Conservation (phyloP, 2,888 invertebrate genomes). For the Oxycera nigricornis region DNA sequence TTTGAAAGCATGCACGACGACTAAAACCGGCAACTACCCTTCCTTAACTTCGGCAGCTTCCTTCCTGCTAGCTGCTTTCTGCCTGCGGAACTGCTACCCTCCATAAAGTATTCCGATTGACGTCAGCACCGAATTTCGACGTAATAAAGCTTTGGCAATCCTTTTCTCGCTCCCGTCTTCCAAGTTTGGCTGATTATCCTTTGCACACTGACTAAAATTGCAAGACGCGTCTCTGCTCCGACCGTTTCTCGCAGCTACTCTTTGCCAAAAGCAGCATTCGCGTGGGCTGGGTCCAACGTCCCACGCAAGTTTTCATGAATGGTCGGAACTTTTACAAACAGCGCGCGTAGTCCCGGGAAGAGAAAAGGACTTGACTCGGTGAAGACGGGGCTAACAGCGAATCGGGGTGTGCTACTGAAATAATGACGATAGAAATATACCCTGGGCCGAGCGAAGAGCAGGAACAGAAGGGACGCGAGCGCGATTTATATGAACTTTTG, state of each 20-base stretch:
- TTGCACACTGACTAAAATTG: constrained; percentile 2
- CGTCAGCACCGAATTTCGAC: constrained; percentile 43
- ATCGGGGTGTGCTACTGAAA: constrained; percentile 13
- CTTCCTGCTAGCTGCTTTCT: neutral
- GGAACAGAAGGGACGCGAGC: neutral
- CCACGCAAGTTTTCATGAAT: constrained; percentile 45
- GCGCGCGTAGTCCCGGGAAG: constrained; percentile 23
- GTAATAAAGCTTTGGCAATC: constrained; percentile 40
- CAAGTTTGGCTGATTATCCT: constrained; percentile 5
- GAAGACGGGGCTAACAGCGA: neutral
- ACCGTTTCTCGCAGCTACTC: too few relatives aligned
- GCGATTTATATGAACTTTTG: constrained; percentile 19
- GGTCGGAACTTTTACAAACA: constrained; percentile 43
- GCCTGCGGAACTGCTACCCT: neutral
- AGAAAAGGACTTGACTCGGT: neutral
- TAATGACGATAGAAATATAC: constrained; percentile 29
- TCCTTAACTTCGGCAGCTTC: neutral
- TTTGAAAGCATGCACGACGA: neutral
- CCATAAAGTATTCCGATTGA: constrained; percentile 27
- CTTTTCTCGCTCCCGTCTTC: constrained; percentile 17
- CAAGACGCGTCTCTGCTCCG: neutral
- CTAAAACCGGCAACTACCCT: neutral
- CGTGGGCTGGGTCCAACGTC: constrained; percentile 8
- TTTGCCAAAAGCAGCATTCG: neutral
- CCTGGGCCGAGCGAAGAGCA: neutral